phyloP scores from a whole-genome alignment of 2,888 invertebrate species.

The Callinectes sapidus region DNA sequence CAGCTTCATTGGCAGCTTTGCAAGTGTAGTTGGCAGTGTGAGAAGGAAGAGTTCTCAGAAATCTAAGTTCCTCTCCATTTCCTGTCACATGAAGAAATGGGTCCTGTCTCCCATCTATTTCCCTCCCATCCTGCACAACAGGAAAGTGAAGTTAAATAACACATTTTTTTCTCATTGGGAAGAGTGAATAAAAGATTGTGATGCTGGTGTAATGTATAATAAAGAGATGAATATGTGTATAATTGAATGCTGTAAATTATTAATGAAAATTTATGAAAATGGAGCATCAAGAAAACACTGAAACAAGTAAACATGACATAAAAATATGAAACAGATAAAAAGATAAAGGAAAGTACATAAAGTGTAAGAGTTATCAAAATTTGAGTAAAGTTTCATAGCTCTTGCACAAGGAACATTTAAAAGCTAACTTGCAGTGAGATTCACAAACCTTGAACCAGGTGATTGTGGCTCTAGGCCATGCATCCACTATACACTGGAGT shows the following conservation, averaged over 20 bases:
- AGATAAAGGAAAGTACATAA: not conserved
- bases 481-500: conserved; percentile 76
- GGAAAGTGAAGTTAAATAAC: not conserved
- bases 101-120: conserved; percentile 46
- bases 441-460: conserved; percentile 62
- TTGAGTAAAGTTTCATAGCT: not conserved
- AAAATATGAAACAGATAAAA: not conserved
- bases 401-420: not conserved
- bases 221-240: not conserved
- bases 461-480: conserved; percentile 78
- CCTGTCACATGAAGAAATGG: conserved; percentile 64
- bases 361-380: too few species aligned
- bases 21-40: conserved; percentile 75
- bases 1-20: conserved; percentile 75
- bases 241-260: not conserved
- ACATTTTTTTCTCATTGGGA: not conserved
- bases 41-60: conserved; percentile 63
- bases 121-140: conserved; percentile 39
- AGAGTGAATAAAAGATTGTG: not conserved
- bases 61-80: conserved; percentile 62
- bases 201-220: not conserved
- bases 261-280: not conserved
- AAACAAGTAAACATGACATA: not conserved
- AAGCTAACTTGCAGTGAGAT: not conserved
- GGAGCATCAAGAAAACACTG: not conserved